Conservation (phyloP, 2,888 invertebrate species). For the Pterobdella sp. region DNA sequence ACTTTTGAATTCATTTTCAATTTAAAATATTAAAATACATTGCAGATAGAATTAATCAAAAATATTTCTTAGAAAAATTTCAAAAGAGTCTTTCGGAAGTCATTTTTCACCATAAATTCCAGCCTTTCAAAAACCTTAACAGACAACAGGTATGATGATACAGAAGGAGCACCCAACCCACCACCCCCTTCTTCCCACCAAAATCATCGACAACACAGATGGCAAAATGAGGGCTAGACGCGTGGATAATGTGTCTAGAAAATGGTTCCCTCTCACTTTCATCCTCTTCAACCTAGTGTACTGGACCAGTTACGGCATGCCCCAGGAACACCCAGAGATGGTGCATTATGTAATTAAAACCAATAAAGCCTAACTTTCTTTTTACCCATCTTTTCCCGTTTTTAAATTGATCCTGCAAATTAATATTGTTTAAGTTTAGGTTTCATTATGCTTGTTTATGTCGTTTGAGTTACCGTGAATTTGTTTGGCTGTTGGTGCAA, state of each 20-base stretch:
- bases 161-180: conserved; percentile 31
- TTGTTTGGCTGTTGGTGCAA: no score
- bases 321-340: conserved; percentile 16
- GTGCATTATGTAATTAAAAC: conserved; percentile 5
- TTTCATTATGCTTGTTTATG: no score
- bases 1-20: no score
- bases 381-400: neutral
- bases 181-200: conserved; percentile 28
- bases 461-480: no score
- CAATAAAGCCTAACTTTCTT: neutral
- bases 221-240: conserved; percentile 30
- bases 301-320: conserved; percentile 32
- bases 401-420: neutral
- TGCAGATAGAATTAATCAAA: no score
- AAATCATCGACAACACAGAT: conserved; percentile 31
- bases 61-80: no score
- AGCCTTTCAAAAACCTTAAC: no score
- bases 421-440: neutral
- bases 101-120: no score
- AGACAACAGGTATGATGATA: conserved; percentile 31
- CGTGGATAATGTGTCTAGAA: conserved; percentile 30
- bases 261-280: conserved; percentile 29
- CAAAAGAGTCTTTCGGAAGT: no score
- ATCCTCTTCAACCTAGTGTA: conserved; percentile 31
- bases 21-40: no score